A percentile compares a stretch with the other conserved stretches of the same genome.
These are phyloP conservation scores for Phenacoccus solenopsis DNA, from an alignment of 1,140 invertebrate genomes.

Conservation along the genomic window DNA sequence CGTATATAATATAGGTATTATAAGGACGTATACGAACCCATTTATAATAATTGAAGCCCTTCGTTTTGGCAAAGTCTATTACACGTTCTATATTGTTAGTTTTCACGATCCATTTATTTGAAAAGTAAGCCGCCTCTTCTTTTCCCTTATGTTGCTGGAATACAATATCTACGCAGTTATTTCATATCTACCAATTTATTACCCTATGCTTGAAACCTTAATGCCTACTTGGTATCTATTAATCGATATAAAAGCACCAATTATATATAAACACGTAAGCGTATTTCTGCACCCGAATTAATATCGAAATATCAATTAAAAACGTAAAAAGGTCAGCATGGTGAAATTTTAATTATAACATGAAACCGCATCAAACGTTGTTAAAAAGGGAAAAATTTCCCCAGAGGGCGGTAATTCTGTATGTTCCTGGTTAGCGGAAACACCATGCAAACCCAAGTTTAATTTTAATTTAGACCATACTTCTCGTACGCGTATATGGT, in stretches of 20 bases:
- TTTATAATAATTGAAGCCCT: constrained; percentile 1
- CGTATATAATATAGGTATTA: no score
- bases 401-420: neutral
- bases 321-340: neutral
- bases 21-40: neutral
- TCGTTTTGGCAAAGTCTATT: neutral
- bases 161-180: neutral
- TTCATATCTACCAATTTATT: neutral
- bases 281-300: neutral
- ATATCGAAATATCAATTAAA: neutral
- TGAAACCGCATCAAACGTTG: neutral
- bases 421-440: neutral
- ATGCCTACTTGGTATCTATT: no score
- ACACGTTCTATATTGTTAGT: neutral
- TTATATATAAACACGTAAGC: no score
- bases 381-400: neutral
- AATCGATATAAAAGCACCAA: no score
- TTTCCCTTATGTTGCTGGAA: constrained; percentile 5
- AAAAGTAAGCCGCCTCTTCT: constrained; percentile 3
- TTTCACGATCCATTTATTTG: constrained; percentile 8
- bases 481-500: no score
- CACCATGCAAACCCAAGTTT: neutral
- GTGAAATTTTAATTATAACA: neutral
- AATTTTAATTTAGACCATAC: neutral
- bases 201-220: no score